Percentiles rank a stretch among this genome's conserved stretches.
These are phyloP conservation scores for Phengaris alcon DNA, from an alignment of 2,888 invertebrate genomes.

Conservation along the genomic window DNA sequence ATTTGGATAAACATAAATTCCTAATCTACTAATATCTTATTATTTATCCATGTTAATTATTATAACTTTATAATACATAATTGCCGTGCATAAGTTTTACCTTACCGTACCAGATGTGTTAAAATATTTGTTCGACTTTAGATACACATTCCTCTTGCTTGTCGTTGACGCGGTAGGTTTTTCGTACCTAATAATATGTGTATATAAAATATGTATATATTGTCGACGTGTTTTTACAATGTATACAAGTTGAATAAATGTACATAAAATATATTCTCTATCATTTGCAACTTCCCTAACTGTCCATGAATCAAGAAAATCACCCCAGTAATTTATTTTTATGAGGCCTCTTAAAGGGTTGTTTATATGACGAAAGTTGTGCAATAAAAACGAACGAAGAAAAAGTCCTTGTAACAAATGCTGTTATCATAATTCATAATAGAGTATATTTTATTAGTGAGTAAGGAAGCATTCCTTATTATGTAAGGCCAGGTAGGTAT, in stretches of 20 bases:
- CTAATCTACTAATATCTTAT: too few relatives aligned
- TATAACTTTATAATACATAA: too few relatives aligned
- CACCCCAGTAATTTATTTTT: slow-evolving; percentile 23
- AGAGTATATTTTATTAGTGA: neutral
- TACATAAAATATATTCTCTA: slow-evolving; percentile 59
- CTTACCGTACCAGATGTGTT: neutral
- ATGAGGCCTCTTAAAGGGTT: slow-evolving; percentile 23
- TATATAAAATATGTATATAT: slow-evolving; percentile 60
- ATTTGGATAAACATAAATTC: too few relatives aligned
- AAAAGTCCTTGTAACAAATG: slow-evolving; percentile 23
- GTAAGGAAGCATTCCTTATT: neutral
- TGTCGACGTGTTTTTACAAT: slow-evolving; percentile 67
- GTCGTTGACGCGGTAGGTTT: slow-evolving; percentile 39
- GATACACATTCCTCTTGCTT: slow-evolving; percentile 64
- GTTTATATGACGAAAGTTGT: slow-evolving; percentile 5
- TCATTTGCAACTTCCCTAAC: slow-evolving; percentile 32
- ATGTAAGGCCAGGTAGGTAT: neutral
- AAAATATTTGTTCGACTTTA: slow-evolving; percentile 32
- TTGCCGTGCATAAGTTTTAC: neutral
- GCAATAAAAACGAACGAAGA: slow-evolving; percentile 11
- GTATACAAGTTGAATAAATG: slow-evolving; percentile 72
- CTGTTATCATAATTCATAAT: neutral
- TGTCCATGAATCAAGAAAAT: neutral
- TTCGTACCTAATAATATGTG: slow-evolving; percentile 40
- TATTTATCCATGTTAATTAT: too few relatives aligned